Percentiles rank a stretch among this genome's conserved stretches.
Evolutionary conservation across 2,888 invertebrate genomes (phyloP).

Genomic region (Apocheima hispidaria): DNA sequence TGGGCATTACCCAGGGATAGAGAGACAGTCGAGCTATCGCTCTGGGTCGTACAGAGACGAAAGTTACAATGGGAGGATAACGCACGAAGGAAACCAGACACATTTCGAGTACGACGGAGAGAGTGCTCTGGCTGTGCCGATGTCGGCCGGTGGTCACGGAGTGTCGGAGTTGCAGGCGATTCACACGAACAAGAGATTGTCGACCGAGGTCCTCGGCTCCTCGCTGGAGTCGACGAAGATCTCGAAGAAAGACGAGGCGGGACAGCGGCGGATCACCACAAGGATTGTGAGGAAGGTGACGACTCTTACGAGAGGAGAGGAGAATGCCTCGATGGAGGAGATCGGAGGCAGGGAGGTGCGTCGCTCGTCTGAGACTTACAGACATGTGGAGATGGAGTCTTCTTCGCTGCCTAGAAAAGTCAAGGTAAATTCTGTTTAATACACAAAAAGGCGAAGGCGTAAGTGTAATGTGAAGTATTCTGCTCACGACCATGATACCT

Average conservation of each 20-base stretch:
- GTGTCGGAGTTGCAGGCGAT: constrained; percentile 90
- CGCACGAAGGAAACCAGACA: constrained; percentile 82
- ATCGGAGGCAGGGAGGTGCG: constrained; percentile 87
- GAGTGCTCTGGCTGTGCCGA: constrained; percentile 75
- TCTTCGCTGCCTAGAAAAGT: constrained; percentile 89
- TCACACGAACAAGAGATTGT: constrained; percentile 92
- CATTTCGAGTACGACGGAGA: constrained; percentile 83
- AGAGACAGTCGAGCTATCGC: constrained; percentile 72
- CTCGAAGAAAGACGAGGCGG: constrained; percentile 91
- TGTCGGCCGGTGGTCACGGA: constrained; percentile 75
- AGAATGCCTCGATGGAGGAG: constrained; percentile 90
- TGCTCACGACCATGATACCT: too few relatives aligned
- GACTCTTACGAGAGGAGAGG: constrained; percentile 94
- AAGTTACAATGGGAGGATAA: constrained; percentile 78
- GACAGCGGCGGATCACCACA: constrained; percentile 93
- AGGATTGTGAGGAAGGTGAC: constrained; percentile 95
- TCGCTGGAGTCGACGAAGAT: constrained; percentile 94
- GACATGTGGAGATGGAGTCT: constrained; percentile 85
- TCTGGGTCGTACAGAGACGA: constrained; percentile 77
- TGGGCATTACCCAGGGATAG: constrained; percentile 81
- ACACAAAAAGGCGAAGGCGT: too few relatives aligned
- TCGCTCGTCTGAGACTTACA: constrained; percentile 85
- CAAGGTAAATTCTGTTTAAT: constrained; percentile 86
- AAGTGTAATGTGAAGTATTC: too few relatives aligned
- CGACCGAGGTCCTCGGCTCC: constrained; percentile 94